These are phyloP conservation scores for Drosophila suzukii DNA, from an alignment of 1,140 invertebrate genomes.

Conservation along the genomic window DNA sequence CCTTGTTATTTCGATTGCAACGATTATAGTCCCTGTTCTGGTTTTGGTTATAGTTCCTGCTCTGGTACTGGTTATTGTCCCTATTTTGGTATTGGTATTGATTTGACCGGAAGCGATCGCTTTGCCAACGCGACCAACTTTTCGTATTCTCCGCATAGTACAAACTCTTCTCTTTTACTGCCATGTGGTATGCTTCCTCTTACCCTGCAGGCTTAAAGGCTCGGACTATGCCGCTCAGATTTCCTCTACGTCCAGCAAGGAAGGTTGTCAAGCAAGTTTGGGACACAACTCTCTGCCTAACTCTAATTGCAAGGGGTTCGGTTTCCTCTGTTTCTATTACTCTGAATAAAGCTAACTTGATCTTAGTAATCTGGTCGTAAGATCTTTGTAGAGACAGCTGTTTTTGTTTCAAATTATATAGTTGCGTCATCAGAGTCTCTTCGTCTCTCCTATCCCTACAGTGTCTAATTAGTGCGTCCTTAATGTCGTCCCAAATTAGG, in stretches of 20 bases:
- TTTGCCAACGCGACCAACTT: not conserved
- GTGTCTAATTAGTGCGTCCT: not conserved
- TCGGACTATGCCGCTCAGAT: not conserved
- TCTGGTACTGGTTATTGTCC: not conserved
- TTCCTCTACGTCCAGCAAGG: not conserved
- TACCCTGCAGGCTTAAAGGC: not conserved
- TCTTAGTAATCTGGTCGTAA: not conserved
- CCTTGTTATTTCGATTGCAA: no score
- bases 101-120: not conserved
- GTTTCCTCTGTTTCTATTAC: not conserved
- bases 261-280: not conserved
- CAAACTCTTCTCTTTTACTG: not conserved
- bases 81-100: not conserved
- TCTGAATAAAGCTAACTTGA: not conserved
- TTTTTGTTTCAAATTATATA: not conserved
- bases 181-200: slow-evolving; percentile 2
- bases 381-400: not conserved
- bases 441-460: slow-evolving; percentile 7
- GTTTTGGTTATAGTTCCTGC: not conserved
- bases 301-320: not conserved
- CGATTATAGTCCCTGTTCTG: slow-evolving; percentile 3
- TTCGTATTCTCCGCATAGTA: not conserved
- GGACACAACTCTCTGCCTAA: not conserved
- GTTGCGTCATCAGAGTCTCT: not conserved
- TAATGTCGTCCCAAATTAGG: not conserved